Base-by-base conservation (phyloP, 2,113 vertebrate genomes). In the Alaudala cheleensis region DNA sequence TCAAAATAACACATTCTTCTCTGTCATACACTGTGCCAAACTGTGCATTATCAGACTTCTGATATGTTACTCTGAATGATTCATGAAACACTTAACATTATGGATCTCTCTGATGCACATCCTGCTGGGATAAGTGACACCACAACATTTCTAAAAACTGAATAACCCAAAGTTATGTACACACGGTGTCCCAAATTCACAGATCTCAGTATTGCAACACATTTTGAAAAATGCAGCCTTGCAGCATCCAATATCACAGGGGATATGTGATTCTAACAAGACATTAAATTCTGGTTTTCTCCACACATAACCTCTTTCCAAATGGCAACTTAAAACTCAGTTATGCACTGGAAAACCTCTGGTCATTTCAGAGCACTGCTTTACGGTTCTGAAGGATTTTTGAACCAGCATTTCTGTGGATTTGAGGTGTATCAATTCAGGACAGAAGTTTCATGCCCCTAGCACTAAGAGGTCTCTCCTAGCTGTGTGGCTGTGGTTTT, bases 21-120 rank as follows among this genome's bases (percentile, higher is more conserved):
- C 65, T 84, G 61, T 60, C 71, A 79, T 5, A 39, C 28, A 16
- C 19, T 19, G 12, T 89, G 70, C 91, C 94, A 93, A 91, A 69
- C 5, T 57, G 31, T 89, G 86, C 89, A 95, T 94, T 91, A 95
- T 60, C 66, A 66, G 81, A 61, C 40, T 89, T 33, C 65, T 50
- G 53, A 84, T 78, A 34, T 28, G 34, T 39, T 88, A 3, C 61
- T 94, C 62, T 60, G 56, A 96, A 67, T 64, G 56, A 90, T 53
- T 87, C 18, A 96, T 60, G 37, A 57, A 64, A 71, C 37, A 87
- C 61, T 71, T 88, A 74, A 54, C 4, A 16, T 50, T 72, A 53
- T 29, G 58, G 6, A 79, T 29, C 73, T 74, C 73, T 61, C 57
- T 56, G n/a, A 83, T 71, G 47, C 3, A 81, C 37, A 86, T 40